Base-by-base conservation (phyloP, 2,797 vertebrate genomes). In the Mus caroli region DNA sequence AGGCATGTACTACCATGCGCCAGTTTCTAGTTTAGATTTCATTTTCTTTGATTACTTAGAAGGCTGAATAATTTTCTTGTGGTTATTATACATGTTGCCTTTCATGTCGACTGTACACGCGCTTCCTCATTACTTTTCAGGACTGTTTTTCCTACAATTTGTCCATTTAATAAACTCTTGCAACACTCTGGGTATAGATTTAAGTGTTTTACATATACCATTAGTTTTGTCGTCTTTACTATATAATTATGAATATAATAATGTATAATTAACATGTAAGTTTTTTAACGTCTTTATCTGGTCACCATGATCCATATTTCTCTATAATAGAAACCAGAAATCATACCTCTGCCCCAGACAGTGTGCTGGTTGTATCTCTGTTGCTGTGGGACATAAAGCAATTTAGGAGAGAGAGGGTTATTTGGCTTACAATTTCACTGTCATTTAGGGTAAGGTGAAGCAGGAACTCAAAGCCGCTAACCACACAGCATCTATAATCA, bases 21-120 rank as follows among this genome's bases (percentile, higher is more conserved):
- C 58, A 37, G 43, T 78, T 91, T 76, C 90, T 69, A 69, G 54
- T 87, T 90, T 92, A 85, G 54, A 91, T 95, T 94, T 79, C 46
- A 26, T 84, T 88, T 93, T 94, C 71, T 82, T 94, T 92, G 43
- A 82, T 93, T 93, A 22, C 58, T 92, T 40, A 34, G 17, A 82
- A 82, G n/a, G n/a, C 40, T n/a, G n/a, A 56, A 40, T 80, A 67
- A 76, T 94, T 96, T 96, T 80, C 52, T 87, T 75, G n/a, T n/a
- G 2, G 37, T 76, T 92, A 79, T 91, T 83, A 95, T 54, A 69
- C 83, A 90, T 85, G 83, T 96, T 90, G 52, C 26, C 71, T 76
- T 96, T 83, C 62, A 60, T 62, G n/a, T 93, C 54, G 56, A n/a
- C 77, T 84, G 9, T 78, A 80, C n/a, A 14, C 80, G 77, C 75